These are phyloP conservation scores for Caenorhabditis sp. DNA, from an alignment of 2,888 invertebrate genomes.

Conservation along the genomic window DNA sequence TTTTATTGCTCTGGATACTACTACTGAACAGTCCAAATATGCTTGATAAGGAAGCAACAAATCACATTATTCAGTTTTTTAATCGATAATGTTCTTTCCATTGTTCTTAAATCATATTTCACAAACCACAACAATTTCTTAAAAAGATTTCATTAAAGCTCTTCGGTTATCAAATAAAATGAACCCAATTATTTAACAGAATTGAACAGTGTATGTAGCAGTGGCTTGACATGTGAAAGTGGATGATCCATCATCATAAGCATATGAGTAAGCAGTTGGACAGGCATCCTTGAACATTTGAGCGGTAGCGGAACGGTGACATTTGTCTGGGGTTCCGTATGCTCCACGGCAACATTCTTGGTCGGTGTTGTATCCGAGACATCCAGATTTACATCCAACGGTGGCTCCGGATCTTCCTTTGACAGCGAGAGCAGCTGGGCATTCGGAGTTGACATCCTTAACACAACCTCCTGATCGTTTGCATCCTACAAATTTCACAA, in stretches of 20 bases:
- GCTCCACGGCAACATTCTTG: slow-evolving; percentile 74
- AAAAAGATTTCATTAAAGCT: no score
- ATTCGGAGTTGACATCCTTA: slow-evolving; percentile 42
- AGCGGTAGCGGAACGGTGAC: slow-evolving; percentile 63
- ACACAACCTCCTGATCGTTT: slow-evolving; percentile 46
- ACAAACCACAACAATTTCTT: no score
- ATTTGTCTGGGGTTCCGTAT: slow-evolving; percentile 73
- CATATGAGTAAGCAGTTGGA: slow-evolving; percentile 76
- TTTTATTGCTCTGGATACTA: no score
- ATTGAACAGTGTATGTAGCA: slow-evolving; percentile 41
- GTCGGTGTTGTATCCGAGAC: slow-evolving; percentile 74
- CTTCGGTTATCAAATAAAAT: no score
- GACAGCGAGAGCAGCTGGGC: slow-evolving; percentile 42
- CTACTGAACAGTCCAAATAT: no score
- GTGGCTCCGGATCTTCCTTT: slow-evolving; percentile 51
- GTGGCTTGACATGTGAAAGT: slow-evolving; percentile 73
- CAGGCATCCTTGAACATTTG: slow-evolving; percentile 74
- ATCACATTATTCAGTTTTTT: no score
- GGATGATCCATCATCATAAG: slow-evolving; percentile 75
- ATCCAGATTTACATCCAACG: slow-evolving; percentile 75
- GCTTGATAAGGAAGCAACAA: no score
- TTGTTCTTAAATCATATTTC: no score
- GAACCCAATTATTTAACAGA: no score
- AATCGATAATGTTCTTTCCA: no score
- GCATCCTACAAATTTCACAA: slow-evolving; percentile 18